Percentiles rank a stretch among this genome's conserved stretches.
Conservation (phyloP, 1,140 invertebrate genomes). For the Patella vulgata region DNA sequence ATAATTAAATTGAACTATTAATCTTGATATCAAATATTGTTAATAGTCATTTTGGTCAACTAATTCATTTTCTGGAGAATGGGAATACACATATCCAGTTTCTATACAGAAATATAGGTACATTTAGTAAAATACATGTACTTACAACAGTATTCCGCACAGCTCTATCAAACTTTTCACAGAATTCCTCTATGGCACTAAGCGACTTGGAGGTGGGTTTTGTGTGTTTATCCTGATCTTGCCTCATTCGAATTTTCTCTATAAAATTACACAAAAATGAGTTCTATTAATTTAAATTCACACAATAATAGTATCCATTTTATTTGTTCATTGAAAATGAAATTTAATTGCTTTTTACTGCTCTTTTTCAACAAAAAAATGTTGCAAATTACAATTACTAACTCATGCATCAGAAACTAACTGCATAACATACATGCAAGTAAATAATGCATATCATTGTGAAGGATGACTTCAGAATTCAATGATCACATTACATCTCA, state of each 20-base stretch:
- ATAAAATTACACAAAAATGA: constrained; percentile 30
- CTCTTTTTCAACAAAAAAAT: no score
- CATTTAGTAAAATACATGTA: not conserved
- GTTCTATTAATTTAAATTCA: no score
- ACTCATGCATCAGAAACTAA: no score
- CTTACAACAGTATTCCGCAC: constrained; percentile 47
- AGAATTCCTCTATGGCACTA: constrained; percentile 63
- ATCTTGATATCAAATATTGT: no score
- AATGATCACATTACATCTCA: no score
- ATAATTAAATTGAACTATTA: not conserved
- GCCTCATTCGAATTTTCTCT: constrained; percentile 62
- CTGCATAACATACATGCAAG: not conserved
- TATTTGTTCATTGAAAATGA: no score
- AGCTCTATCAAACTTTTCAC: constrained; percentile 63
- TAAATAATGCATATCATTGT: not conserved
- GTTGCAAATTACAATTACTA: no score
- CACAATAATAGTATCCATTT: no score
- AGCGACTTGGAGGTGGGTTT: constrained; percentile 58
- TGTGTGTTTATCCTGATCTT: constrained; percentile 56
- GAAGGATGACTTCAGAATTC: not conserved
- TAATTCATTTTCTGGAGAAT: no score
- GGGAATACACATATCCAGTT: not conserved
- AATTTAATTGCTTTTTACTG: no score
- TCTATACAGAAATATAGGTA: not conserved
- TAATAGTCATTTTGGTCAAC: constrained; percentile 1